phyloP scores from a whole-genome alignment of 1,140 invertebrate genomes.

The Drosophila kanapiae region DNA sequence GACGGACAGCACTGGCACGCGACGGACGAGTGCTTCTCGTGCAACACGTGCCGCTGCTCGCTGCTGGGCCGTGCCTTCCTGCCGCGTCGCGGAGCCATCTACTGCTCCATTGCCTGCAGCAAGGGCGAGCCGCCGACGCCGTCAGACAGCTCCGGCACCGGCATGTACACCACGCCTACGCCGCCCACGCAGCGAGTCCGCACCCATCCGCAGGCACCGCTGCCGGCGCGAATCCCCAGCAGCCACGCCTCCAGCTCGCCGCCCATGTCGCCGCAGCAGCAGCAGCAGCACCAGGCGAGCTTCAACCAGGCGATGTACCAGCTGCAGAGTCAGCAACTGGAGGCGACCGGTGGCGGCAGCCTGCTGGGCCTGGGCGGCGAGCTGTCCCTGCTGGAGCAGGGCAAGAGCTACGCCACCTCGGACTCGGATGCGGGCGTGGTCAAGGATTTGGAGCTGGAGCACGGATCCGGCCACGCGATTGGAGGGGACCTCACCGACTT shows the following conservation, averaged over 20 bases:
- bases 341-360: constrained; percentile 51
- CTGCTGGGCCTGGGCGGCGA: constrained; percentile 46
- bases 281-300: constrained; percentile 80
- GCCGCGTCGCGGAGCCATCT: constrained; percentile 96
- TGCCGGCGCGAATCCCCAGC: constrained; percentile 73
- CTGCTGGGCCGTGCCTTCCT: constrained; percentile 97
- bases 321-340: constrained; percentile 80
- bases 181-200: constrained; percentile 87
- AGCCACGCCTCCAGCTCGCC: constrained; percentile 82
- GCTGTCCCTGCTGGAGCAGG: constrained; percentile 42
- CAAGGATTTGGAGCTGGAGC: constrained; percentile 80
- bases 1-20: constrained; percentile 99
- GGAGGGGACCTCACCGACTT: constrained; percentile 77
- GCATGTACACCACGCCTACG: constrained; percentile 84
- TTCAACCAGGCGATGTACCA: constrained; percentile 84
- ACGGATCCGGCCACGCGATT: constrained; percentile 22
- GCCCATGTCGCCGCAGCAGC: constrained; percentile 83
- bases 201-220: constrained; percentile 31
- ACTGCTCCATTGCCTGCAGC: constrained; percentile 96
- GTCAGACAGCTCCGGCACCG: constrained; percentile 90
- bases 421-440: constrained; percentile 79
- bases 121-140: constrained; percentile 94
- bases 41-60: constrained; percentile 95
- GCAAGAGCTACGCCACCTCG: constrained; percentile 72
- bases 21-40: constrained; percentile 97